These are phyloP conservation scores for Actinopyga echinites DNA, from an alignment of 53 echinoderm and acorn worm genomes.

Conservation along the genomic window DNA sequence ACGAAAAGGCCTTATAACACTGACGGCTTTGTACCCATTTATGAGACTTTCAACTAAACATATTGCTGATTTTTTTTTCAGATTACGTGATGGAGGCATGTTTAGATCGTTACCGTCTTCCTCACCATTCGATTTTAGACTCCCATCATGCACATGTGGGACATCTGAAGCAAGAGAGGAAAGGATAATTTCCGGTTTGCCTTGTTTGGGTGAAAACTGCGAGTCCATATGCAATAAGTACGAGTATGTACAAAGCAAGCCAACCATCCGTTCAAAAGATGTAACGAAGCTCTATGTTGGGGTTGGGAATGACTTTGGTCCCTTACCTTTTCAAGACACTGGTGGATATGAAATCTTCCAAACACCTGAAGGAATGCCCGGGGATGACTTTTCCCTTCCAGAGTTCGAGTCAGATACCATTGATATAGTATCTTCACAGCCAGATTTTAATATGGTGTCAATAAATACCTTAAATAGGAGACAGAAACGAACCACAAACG, in stretches of 20 bases:
- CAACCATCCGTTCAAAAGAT: conserved; percentile 69
- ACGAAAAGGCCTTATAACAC: too few species aligned
- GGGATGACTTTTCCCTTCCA: not conserved
- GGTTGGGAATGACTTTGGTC: not conserved
- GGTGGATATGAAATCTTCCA: not conserved
- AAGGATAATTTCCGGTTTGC: not conserved
- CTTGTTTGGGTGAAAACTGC: conserved; percentile 49
- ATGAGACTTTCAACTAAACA: not conserved
- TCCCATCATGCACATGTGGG: conserved; percentile 79
- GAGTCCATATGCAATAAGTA: conserved; percentile 63
- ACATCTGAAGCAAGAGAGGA: conserved; percentile 22
- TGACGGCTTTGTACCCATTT: too few species aligned
- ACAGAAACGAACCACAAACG: not conserved
- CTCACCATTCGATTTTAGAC: conserved; percentile 68
- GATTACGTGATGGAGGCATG: conserved; percentile 89
- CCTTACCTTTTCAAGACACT: conserved; percentile 3
- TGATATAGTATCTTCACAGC: not conserved
- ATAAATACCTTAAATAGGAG: not conserved
- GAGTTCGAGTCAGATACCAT: not conserved
- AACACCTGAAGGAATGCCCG: not conserved
- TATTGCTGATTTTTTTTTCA: conserved; percentile 34
- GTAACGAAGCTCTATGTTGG: conserved; percentile 72
- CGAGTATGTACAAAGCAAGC: conserved; percentile 69
- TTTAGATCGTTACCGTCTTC: conserved; percentile 73
- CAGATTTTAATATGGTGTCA: not conserved